Percentiles rank a stretch among this genome's conserved stretches.
phyloP scores from a whole-genome alignment of 2,797 vertebrate genomes.

The Sebastiscus albofasciatus region DNA sequence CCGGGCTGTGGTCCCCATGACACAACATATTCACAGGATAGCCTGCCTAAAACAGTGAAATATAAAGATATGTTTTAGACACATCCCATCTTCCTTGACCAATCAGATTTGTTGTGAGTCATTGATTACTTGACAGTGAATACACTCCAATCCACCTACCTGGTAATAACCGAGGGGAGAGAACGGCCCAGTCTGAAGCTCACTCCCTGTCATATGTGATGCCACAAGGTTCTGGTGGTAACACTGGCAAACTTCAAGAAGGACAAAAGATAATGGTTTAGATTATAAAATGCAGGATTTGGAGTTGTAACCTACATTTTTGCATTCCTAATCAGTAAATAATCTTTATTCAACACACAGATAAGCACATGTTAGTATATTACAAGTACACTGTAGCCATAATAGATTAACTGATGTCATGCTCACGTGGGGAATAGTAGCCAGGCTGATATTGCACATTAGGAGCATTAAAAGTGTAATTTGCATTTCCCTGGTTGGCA shows the following conservation, averaged over 20 bases:
- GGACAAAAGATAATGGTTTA: neutral
- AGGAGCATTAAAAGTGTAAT: slow-evolving; percentile 61
- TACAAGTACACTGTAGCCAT: neutral
- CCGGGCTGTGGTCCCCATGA: slow-evolving; percentile 13
- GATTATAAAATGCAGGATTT: neutral
- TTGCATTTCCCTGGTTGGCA: slow-evolving; percentile 55
- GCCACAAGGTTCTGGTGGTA: neutral
- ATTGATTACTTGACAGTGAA: neutral
- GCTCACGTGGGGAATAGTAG: slow-evolving; percentile 82
- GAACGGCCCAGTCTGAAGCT: neutral
- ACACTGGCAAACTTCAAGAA: slow-evolving; percentile 32
- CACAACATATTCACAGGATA: slow-evolving; percentile 54
- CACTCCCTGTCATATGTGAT: neutral
- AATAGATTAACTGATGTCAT: neutral
- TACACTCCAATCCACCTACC: slow-evolving; percentile 22
- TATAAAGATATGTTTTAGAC: neutral
- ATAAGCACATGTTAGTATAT: neutral
- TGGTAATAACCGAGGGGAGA: slow-evolving; percentile 25
- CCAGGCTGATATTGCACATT: slow-evolving; percentile 71
- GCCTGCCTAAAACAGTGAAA: slow-evolving; percentile 61
- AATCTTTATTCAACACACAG: neutral
- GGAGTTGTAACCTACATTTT: neutral
- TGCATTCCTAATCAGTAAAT: neutral
- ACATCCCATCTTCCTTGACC: neutral
- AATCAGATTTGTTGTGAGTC: neutral